Evolutionary conservation across 2,888 invertebrate species (phyloP).

Genomic region (Eupithecia subfuscata): DNA sequence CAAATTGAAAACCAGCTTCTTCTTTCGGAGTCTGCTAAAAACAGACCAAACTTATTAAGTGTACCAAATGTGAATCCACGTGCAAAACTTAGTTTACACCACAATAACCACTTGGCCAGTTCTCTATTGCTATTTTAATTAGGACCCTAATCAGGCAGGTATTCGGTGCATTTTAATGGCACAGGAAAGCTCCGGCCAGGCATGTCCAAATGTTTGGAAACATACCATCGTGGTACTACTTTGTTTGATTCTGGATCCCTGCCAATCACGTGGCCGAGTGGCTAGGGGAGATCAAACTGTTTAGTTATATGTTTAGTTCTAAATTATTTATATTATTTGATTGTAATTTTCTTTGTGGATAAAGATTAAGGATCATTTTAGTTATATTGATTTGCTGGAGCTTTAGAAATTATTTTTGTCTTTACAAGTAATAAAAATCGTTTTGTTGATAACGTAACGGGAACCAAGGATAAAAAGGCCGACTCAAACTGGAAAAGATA

Average conservation of each 20-base stretch:
- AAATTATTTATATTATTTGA: no score
- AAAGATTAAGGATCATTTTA: no score
- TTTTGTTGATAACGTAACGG: no score
- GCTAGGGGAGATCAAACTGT: conserved; percentile 8
- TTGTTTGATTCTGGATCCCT: conserved; percentile 24
- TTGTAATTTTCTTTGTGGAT: no score
- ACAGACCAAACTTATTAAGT: neutral
- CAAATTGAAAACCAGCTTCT: neutral
- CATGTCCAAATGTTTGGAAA: conserved; percentile 23
- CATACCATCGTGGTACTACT: conserved; percentile 14
- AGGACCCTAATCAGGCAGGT: conserved; percentile 7
- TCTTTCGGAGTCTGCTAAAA: neutral
- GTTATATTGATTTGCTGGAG: neutral
- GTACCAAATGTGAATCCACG: neutral
- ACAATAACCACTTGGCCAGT: neutral
- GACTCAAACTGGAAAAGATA: no score
- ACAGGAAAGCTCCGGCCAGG: neutral
- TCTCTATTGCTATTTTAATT: conserved; percentile 6
- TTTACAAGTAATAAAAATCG: neutral
- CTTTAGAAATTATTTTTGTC: neutral
- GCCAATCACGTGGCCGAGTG: conserved; percentile 27
- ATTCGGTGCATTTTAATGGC: conserved; percentile 23
- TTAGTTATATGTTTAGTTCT: neutral
- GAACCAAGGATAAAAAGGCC: no score
- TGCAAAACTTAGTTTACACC: neutral